Evolutionary conservation across 2,797 vertebrate genomes (phyloP), one percentile per base, ranked within the genome.

Genomic region (Corythornis leucogaster): DNA sequence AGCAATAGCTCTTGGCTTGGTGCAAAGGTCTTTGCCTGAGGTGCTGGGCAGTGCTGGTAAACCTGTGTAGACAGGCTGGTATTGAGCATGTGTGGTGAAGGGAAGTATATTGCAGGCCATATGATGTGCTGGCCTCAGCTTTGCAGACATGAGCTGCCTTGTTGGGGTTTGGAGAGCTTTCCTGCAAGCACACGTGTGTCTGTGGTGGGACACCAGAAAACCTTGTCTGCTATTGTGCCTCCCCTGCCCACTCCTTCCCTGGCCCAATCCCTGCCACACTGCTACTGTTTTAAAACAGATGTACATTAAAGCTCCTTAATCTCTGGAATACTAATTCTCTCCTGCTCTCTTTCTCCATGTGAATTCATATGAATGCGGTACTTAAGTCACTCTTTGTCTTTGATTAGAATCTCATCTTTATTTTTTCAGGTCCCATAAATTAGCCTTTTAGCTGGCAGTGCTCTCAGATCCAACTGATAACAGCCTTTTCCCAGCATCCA

Each of bases 371-470:
- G 6, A 71, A 53, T 12, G 1, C 16, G 40, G 53, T 70, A 79
- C 80, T 94, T 87, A 68, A 91, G 80, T 66, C 46, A 12, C 57
- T 64, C 67, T 80, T 87, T 84, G 51, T 85, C 83, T 91, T 90
- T 83, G 87, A 87, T 94, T 93, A 94, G 92, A 87, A 93, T 94
- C 76, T 94, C 90, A 66, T 87, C 83, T 88, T 88, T 55, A 59
- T 84, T 85, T 86, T 79, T 89, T 46, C 90, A 82, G 70, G 58
- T 79, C 79, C 70, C 80, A 62, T 94, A 89, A 93, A 94, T 94
- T 87, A 93, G 84, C 83, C 58, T 90, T 88, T 93, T 88, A 93
- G 80, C 91, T 89, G 68, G 81, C 69, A 70, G 55, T 48, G 83
- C 84, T 90, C 51, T 85, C 73, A 86, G 90, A 91, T 94, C 90